A percentile compares a stretch with the other conserved stretches of the same genome.
phyloP scores from a whole-genome alignment of 2,888 invertebrate species.

The Limnephilus marmoratus region DNA sequence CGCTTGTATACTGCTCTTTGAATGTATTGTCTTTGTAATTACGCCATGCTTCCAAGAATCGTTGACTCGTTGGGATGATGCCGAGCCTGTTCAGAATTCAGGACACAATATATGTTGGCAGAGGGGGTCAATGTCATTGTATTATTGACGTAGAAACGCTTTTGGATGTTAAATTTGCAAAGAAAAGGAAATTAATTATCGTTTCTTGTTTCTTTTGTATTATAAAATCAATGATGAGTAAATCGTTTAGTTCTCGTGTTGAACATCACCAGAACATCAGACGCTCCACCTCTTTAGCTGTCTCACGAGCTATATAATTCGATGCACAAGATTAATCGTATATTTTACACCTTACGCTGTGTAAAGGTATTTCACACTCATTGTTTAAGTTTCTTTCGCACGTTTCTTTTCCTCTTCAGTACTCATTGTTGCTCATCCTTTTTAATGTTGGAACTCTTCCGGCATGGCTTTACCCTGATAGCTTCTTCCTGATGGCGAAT shows the following conservation, averaged over 20 bases:
- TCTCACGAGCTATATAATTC: not conserved
- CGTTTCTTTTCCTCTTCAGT: conserved; percentile 10
- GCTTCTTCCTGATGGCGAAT: not conserved
- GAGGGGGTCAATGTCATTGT: not conserved
- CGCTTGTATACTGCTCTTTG: not conserved
- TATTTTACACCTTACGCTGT: not conserved
- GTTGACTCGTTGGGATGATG: not conserved
- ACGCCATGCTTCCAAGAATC: not conserved
- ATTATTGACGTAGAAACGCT: not conserved
- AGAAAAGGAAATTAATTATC: not conserved
- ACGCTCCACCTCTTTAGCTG: not conserved
- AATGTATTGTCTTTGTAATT: not conserved
- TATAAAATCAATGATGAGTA: not conserved
- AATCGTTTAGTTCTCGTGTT: not conserved
- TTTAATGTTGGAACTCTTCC: not conserved
- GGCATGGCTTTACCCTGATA: not conserved
- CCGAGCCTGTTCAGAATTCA: not conserved
- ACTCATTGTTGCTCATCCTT: not conserved
- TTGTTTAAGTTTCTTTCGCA: conserved; percentile 17
- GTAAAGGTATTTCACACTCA: conserved; percentile 12
- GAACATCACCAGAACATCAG: not conserved
- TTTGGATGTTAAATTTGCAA: not conserved
- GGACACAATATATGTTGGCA: not conserved
- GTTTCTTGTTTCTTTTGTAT: not conserved
- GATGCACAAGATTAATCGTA: not conserved